These are phyloP conservation scores for Amphipoea oculea DNA, from an alignment of 2,888 invertebrate species.

Conservation along the genomic window DNA sequence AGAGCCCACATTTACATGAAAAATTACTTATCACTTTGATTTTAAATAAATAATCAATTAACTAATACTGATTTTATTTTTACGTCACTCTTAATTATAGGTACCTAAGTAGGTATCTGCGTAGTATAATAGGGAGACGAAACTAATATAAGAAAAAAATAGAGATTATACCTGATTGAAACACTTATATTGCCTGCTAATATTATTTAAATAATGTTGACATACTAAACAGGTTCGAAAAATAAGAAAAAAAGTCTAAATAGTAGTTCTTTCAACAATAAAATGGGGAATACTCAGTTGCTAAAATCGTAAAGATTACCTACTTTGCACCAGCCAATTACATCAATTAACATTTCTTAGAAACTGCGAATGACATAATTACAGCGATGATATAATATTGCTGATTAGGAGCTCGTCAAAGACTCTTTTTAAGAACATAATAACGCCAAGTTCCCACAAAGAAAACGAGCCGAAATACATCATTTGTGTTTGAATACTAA, in stretches of 20 bases:
- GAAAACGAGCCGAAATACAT: slow-evolving; percentile 32
- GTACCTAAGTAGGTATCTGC: slow-evolving; percentile 25
- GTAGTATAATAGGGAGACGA: slow-evolving; percentile 28
- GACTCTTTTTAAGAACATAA: slow-evolving; percentile 42
- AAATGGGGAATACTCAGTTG: slow-evolving; percentile 17
- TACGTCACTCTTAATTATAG: slow-evolving; percentile 20
- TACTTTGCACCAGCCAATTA: slow-evolving; percentile 69
- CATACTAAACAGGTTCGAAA: slow-evolving; percentile 8
- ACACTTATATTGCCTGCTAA: slow-evolving; percentile 17
- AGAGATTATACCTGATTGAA: slow-evolving; percentile 1
- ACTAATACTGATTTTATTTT: slow-evolving; percentile 47
- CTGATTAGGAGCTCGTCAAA: slow-evolving; percentile 52
- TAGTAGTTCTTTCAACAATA: slow-evolving; percentile 10
- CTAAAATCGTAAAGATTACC: slow-evolving; percentile 56
- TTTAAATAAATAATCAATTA: slow-evolving; percentile 62
- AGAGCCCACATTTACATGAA: slow-evolving; percentile 57
- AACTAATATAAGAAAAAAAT: slow-evolving; percentile 25
- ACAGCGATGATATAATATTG: slow-evolving; percentile 63
- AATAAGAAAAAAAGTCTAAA: neutral
- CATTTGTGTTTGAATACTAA: slow-evolving; percentile 29
- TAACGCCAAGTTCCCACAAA: slow-evolving; percentile 21
- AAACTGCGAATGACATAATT: slow-evolving; percentile 62
- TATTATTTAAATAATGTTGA: slow-evolving; percentile 20
- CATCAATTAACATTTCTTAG: slow-evolving; percentile 70
- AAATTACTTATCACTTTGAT: slow-evolving; percentile 45